These are phyloP conservation scores for Myiozetetes cayanensis DNA, from an alignment of 2,113 vertebrate species.

Conservation along the genomic window DNA sequence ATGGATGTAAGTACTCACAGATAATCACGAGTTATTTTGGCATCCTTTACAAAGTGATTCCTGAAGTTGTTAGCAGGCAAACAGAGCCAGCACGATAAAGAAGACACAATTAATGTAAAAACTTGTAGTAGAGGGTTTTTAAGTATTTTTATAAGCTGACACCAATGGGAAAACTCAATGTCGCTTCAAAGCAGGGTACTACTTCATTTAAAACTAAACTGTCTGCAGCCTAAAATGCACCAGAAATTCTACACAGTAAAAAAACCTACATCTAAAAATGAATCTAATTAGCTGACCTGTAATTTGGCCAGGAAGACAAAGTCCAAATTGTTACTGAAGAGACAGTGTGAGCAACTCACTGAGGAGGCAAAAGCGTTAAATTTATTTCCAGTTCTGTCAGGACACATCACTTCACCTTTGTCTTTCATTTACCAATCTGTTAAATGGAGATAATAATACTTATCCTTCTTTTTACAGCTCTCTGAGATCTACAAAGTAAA, in stretches of 20 bases:
- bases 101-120: background rate
- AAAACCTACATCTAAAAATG: background rate
- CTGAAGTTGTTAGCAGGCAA: background rate
- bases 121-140: background rate
- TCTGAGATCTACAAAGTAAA: slow-evolving; percentile 36
- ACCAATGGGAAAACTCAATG: background rate
- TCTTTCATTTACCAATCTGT: slow-evolving; percentile 26
- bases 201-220: background rate
- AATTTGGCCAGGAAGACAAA: background rate
- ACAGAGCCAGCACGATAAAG: background rate
- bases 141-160: background rate
- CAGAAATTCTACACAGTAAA: background rate
- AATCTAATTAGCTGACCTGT: background rate
- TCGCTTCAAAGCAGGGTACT: background rate
- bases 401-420: slow-evolving; percentile 23
- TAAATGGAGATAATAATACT: slow-evolving; percentile 48
- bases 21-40: background rate
- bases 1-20: background rate
- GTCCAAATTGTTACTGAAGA: background rate
- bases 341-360: background rate
- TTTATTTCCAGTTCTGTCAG: slow-evolving; percentile 18
- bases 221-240: background rate
- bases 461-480: slow-evolving; percentile 41
- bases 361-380: background rate
- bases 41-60: background rate